phyloP scores from a whole-genome alignment of 2,113 vertebrate species.

The Scatophagus argus region DNA sequence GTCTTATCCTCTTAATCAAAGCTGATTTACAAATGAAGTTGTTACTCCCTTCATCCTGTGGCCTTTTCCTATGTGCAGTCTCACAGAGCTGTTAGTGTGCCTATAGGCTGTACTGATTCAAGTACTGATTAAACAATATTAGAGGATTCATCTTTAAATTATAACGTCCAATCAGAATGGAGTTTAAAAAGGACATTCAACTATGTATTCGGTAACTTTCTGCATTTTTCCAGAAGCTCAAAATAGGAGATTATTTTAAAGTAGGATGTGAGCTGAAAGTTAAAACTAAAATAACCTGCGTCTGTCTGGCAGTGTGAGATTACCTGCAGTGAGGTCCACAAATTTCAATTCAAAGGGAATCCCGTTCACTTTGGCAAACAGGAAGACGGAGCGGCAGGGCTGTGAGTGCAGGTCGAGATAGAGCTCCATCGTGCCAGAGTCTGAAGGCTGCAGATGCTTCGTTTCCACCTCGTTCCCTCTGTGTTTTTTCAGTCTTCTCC shows the following conservation, averaged over 20 bases:
- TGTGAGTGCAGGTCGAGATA: slow-evolving; percentile 90
- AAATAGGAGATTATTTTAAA: not conserved
- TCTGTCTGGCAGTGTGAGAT: rapidly evolving
- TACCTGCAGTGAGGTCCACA: slow-evolving; percentile 85
- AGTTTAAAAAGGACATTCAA: not conserved
- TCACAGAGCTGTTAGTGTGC: too few species aligned
- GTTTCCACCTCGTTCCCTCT: not conserved
- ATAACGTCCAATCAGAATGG: too few species aligned
- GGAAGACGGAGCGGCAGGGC: slow-evolving; percentile 87
- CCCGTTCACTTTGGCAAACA: slow-evolving; percentile 86
- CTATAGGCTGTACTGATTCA: too few species aligned
- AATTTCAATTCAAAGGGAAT: slow-evolving; percentile 86
- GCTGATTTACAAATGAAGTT: too few species aligned
- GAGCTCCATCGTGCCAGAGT: slow-evolving; percentile 80
- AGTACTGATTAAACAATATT: too few species aligned
- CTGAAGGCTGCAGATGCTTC: slow-evolving; percentile 4
- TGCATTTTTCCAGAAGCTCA: not conserved
- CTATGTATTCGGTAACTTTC: not conserved
- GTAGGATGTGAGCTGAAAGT: not conserved
- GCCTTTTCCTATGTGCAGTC: too few species aligned
- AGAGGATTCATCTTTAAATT: too few species aligned
- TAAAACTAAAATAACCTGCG: not conserved
- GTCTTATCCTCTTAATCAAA: too few species aligned
- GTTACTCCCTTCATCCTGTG: too few species aligned
- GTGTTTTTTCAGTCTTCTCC: slow-evolving; percentile 1